Base-by-base conservation (phyloP, 2,888 invertebrate genomes). In the Cantharis rufa region DNA sequence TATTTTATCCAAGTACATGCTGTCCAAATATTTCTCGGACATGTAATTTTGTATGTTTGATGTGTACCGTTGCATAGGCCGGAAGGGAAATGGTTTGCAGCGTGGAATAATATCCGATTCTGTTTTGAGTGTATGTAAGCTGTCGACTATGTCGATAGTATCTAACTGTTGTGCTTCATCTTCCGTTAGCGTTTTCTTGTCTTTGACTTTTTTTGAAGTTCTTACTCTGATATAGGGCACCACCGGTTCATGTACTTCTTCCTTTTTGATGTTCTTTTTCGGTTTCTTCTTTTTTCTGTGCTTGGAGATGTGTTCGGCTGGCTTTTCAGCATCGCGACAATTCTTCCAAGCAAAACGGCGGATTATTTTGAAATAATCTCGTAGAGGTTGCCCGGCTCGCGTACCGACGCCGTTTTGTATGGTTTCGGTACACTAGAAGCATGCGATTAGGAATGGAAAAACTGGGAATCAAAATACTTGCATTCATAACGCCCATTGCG, bases 11-110 rank as follows among this genome's bases (percentile, higher is more conserved):
- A 82, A 78, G 48, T 87, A 87, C 83, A 90, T 84, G 4, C 82
- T 81, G 24, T 88, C 88, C 63, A 90, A 83, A 80, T 90, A 90
- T 73, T 87, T 86, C 71, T 86, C 86, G 0, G 88, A 88, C 84
- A 89, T 86, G 21, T 88, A 86, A 75, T 87, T 87, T 72, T 87
- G 84, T 16, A 88, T 86, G 64, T 88, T 88, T 0, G 84, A 85
- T 0, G 88, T 88, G 76, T 85, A 85, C 15, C 83, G 81, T 78
- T 88, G 88, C n/a, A 87, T 77, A 1, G 88, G 88, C 61, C 82
- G 82, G 76, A 84, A 86, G 1, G 85, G 85, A 78, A 85, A 86
- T 1, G 82, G 79, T 70, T 82, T 78, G 15, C 81, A 83, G 3
- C 83, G 83, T 11, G 87, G 87, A 61, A 86, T 81, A 69, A 80